phyloP scores from a whole-genome alignment of 2,797 vertebrate genomes.

The Melanotaenia trifasciata region DNA sequence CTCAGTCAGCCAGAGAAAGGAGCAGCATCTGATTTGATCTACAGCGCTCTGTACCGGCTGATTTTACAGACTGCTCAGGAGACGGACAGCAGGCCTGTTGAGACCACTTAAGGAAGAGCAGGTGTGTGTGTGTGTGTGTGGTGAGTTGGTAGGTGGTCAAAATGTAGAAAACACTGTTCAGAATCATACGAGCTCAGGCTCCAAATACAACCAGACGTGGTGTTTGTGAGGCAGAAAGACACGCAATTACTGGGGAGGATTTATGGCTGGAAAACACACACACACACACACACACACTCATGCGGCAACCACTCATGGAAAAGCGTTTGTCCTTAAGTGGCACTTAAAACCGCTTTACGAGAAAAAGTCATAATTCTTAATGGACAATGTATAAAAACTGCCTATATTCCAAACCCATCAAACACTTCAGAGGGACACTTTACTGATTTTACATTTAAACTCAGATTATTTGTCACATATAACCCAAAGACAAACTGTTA shows the following conservation, averaged over 20 bases:
- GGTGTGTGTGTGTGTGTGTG: conserved; percentile 49
- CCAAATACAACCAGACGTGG: neutral
- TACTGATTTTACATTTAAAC: neutral
- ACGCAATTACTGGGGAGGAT: conserved; percentile 6
- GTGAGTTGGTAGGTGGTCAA: conserved; percentile 38
- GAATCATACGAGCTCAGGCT: conserved; percentile 20
- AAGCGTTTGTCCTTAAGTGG: conserved; percentile 9
- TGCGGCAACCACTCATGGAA: neutral
- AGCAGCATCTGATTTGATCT: conserved; percentile 50
- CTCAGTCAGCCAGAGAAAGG: conserved; percentile 31
- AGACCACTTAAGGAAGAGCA: conserved; percentile 48
- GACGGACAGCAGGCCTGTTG: conserved; percentile 55
- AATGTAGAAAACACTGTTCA: conserved; percentile 36
- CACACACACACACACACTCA: neutral
- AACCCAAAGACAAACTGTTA: conserved; percentile 1
- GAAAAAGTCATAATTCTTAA: conserved; percentile 14
- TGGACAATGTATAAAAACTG: neutral
- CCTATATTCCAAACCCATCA: neutral
- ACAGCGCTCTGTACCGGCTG: conserved; percentile 41
- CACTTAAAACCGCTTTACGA: neutral
- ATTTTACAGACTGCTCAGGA: conserved; percentile 59
- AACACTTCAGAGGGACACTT: neutral
- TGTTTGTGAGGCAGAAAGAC: conserved; percentile 13
- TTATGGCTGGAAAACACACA: conserved; percentile 8
- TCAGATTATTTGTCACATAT: neutral